These are phyloP conservation scores for Ceratoteleas bidentatus DNA, from an alignment of 1,140 invertebrate species.

Conservation along the genomic window DNA sequence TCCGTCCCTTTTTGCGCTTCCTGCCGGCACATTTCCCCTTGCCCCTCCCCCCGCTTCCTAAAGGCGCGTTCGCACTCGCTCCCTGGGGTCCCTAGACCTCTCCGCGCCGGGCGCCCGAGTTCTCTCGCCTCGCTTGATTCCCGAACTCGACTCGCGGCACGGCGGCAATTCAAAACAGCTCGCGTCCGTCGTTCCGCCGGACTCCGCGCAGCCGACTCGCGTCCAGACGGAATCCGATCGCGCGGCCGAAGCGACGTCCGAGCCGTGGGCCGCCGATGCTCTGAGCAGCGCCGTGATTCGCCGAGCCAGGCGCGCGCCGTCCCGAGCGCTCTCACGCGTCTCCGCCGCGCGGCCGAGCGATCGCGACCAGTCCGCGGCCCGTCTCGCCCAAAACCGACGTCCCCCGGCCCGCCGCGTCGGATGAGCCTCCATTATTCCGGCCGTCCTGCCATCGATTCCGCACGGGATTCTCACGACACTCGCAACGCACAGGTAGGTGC, in stretches of 20 bases:
- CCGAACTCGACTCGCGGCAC: too few species aligned
- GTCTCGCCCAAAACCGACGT: slow-evolving; percentile 36
- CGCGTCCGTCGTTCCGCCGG: not conserved
- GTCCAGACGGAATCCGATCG: slow-evolving; percentile 32
- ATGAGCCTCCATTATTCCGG: slow-evolving; percentile 55
- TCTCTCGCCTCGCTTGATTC: too few species aligned
- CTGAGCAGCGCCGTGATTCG: slow-evolving; percentile 55
- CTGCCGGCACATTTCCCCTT: too few species aligned
- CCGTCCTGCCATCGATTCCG: slow-evolving; percentile 41
- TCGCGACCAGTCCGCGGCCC: slow-evolving; percentile 39
- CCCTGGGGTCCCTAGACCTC: too few species aligned
- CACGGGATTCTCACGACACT: slow-evolving; percentile 29
- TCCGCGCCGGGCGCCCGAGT: too few species aligned
- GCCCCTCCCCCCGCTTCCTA: too few species aligned
- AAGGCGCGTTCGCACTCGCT: too few species aligned
- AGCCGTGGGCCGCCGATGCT: slow-evolving; percentile 20
- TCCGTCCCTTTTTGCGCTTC: too few species aligned
- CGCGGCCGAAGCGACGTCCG: slow-evolving; percentile 15
- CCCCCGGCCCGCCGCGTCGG: slow-evolving; percentile 29
- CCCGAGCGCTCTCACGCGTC: too few species aligned
- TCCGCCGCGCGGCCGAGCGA: slow-evolving; percentile 13
- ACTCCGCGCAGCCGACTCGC: slow-evolving; percentile 20
- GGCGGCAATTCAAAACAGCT: slow-evolving; percentile 45
- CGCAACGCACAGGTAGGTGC: slow-evolving; percentile 34
- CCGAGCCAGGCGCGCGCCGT: slow-evolving; percentile 28